Conservation (phyloP, 2,797 vertebrate genomes). For the Orientallactaga sibirica region DNA sequence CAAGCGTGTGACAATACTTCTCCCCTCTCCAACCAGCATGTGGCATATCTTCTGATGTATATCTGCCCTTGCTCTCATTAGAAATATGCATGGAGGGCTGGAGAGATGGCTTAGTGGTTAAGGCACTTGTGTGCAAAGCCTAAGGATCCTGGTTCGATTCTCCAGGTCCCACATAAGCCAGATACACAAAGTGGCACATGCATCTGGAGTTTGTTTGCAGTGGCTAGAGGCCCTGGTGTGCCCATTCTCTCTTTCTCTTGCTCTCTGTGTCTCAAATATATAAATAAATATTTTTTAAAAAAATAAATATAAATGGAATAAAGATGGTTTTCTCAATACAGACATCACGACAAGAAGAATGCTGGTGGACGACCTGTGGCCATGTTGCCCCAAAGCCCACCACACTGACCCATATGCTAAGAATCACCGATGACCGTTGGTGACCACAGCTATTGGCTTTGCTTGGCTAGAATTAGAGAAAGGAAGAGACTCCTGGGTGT, state of each 20-base stretch:
- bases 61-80: neutral
- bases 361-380: neutral
- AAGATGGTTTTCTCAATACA: neutral
- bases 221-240: too few relatives aligned
- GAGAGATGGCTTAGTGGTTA: too few relatives aligned
- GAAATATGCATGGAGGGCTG: neutral
- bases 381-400: constrained; percentile 4
- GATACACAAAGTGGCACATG: too few relatives aligned
- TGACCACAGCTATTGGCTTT: constrained; percentile 1
- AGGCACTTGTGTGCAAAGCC: too few relatives aligned
- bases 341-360: neutral
- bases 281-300: too few relatives aligned
- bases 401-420: neutral
- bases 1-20: neutral
- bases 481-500: neutral
- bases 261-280: too few relatives aligned
- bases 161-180: too few relatives aligned
- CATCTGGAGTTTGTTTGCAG: too few relatives aligned
- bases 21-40: neutral
- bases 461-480: constrained; percentile 23
- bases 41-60: neutral
- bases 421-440: neutral
- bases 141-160: too few relatives aligned
- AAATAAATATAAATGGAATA: neutral
- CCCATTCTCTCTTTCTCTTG: too few relatives aligned